Evolutionary conservation across 64 coral and sea anemone genomes (phyloP), one percentile per base, ranked within the genome.

Genomic region (Anthopleura sola): DNA sequence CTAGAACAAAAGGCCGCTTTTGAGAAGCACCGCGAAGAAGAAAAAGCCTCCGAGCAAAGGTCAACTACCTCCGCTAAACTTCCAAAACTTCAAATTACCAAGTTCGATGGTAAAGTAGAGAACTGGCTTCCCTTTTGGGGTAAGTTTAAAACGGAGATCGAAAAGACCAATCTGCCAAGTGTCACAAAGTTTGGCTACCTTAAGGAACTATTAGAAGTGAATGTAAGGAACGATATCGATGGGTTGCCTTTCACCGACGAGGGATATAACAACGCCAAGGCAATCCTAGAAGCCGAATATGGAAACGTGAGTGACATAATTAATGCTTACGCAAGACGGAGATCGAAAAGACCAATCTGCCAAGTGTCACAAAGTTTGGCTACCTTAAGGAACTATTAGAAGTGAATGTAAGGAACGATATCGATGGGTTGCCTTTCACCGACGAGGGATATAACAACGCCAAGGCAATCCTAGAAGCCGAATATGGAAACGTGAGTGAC

Each of bases 351-450:
- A 28, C 85, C 28, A 51, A 77, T 37, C 49, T 74, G 79, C 48
- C 76, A 57, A 19, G 24, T n/a, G n/a, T n/a, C n/a, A n/a, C n/a
- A n/a, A n/a, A n/a, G n/a, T n/a, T n/a, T n/a, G n/a, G n/a, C n/a
- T n/a, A n/a, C n/a, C n/a, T n/a, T n/a, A n/a, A n/a, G n/a, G n/a
- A n/a, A n/a, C n/a, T n/a, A n/a, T n/a, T 78, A n/a, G 76, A 78
- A 53, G 37, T 28, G 17, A 36, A 77, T 57, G 76, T 87, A 5
- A 51, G 50, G 46, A 78, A 34, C 17, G 47, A 19, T 3, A 92
- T 92, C 29, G 68, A 94, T 64, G 92, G 78, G 31, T 68, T 92
- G 23, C 85, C 90, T 60, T 86, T 83, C 64, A 92, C 90, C 68
- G 49, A 78, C 9, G 90, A 92, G 62, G 90, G 90, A 24, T 87